phyloP scores from a whole-genome alignment of 2,888 invertebrate genomes.

The Netelia inedita region DNA sequence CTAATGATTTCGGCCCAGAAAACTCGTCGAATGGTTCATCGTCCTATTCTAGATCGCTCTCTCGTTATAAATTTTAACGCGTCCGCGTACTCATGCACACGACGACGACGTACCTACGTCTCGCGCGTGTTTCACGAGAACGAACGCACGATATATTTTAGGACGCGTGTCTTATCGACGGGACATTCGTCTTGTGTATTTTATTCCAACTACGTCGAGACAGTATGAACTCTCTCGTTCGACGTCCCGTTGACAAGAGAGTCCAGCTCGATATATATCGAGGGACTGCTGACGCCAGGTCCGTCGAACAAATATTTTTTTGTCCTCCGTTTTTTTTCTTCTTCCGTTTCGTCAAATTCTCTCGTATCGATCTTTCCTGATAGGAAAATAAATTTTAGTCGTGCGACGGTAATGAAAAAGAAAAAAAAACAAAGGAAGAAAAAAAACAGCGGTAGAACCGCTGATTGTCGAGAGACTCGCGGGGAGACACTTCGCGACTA shows the following conservation, averaged over 20 bases:
- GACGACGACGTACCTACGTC: no score
- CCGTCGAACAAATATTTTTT: slow-evolving; percentile 49
- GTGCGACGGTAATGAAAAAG: slow-evolving; percentile 16
- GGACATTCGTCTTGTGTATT: slow-evolving; percentile 50
- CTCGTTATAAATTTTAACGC: slow-evolving; percentile 19
- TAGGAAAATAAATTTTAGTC: slow-evolving; percentile 44
- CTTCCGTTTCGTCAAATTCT: slow-evolving; percentile 35
- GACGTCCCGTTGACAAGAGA: slow-evolving; percentile 47
- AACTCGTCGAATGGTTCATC: slow-evolving; percentile 41
- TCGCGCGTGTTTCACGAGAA: neutral
- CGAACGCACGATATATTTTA: neutral
- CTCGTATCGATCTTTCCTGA: slow-evolving; percentile 42
- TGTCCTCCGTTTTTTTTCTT: neutral
- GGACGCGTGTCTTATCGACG: slow-evolving; percentile 6
- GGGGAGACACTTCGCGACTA: slow-evolving; percentile 21
- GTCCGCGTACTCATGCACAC: no score
- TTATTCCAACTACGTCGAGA: slow-evolving; percentile 17
- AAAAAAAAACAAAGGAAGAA: neutral
- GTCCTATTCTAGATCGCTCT: slow-evolving; percentile 19
- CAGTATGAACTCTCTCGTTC: slow-evolving; percentile 42
- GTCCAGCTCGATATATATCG: slow-evolving; percentile 26
- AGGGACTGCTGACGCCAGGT: slow-evolving; percentile 62
- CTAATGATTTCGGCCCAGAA: slow-evolving; percentile 51
- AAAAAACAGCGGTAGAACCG: neutral
- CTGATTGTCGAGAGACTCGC: slow-evolving; percentile 20